phyloP scores from a whole-genome alignment of 2,888 invertebrate species.

The Hirtodrosophila cameraria region DNA sequence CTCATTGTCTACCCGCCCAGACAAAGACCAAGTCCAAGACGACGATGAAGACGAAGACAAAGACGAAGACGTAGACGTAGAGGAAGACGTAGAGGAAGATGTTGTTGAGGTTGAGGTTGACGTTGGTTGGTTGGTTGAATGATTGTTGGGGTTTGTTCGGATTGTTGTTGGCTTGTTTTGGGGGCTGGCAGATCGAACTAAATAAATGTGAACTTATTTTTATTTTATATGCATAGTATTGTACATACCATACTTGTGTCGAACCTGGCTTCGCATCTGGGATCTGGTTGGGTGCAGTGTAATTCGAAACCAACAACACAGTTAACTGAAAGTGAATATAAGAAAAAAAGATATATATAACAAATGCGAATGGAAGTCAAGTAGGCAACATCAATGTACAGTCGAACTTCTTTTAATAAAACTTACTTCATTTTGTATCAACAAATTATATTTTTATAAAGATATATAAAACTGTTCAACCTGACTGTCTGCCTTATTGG shows the following conservation, averaged over 20 bases:
- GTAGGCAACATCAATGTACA: slow-evolving; percentile 17
- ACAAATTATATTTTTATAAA: no score
- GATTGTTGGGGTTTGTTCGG: slow-evolving; percentile 6
- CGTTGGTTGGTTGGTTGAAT: slow-evolving; percentile 14
- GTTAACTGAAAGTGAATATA: slow-evolving; percentile 60
- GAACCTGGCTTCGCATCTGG: slow-evolving; percentile 11
- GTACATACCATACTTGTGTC: no score
- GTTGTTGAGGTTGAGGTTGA: slow-evolving; percentile 45
- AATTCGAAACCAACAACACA: slow-evolving; percentile 62
- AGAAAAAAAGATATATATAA: slow-evolving; percentile 23
- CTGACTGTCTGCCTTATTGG: no score
- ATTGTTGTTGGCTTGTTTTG: neutral
- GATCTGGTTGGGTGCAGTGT: slow-evolving; percentile 55
- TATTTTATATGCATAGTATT: slow-evolving; percentile 35
- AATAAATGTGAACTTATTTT: slow-evolving; percentile 73
- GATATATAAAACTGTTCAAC: no score
- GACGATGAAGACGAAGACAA: slow-evolving; percentile 19
- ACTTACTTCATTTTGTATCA: no score
- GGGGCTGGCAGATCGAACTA: slow-evolving; percentile 63
- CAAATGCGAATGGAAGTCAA: slow-evolving; percentile 26
- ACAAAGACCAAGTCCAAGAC: slow-evolving; percentile 21
- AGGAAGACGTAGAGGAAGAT: slow-evolving; percentile 28
- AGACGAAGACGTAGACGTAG: slow-evolving; percentile 18
- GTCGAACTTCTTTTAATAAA: no score
- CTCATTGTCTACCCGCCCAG: slow-evolving; percentile 70